Evolutionary conservation across 1,140 invertebrate genomes (phyloP).

Genomic region (Bombus waltoni): DNA sequence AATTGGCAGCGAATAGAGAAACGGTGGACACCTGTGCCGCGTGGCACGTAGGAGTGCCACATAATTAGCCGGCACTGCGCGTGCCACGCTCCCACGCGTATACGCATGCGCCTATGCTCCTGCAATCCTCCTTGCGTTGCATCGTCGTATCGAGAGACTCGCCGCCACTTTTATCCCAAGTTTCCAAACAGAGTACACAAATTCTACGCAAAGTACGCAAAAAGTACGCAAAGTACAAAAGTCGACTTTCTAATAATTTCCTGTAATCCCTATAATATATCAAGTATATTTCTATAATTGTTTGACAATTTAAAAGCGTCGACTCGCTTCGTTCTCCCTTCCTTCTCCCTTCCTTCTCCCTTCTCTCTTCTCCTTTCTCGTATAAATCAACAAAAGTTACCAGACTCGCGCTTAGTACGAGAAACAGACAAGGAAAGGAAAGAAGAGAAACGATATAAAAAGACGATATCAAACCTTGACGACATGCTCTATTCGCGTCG

Average conservation of each 20-base stretch:
- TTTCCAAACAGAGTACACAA: not conserved
- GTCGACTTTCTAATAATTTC: no score
- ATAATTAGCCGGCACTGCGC: constrained; percentile 68
- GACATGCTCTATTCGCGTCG: no score
- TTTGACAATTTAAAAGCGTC: no score
- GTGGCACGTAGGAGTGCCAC: constrained; percentile 65
- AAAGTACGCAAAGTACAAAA: no score
- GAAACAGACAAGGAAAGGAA: fast-evolving
- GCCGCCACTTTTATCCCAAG: not conserved
- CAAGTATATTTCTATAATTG: no score
- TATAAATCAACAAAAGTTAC: not conserved
- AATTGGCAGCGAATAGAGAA: constrained; percentile 64
- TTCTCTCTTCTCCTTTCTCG: no score
- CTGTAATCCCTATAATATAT: no score
- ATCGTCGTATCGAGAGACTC: not conserved
- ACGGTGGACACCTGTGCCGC: constrained; percentile 71
- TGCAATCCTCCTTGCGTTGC: not conserved
- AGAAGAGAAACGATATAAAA: not conserved
- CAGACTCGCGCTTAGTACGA: not conserved
- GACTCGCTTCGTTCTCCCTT: no score
- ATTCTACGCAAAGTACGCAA: no score
- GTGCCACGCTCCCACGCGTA: constrained; percentile 53
- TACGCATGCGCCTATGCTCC: not conserved
- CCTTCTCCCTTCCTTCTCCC: no score
- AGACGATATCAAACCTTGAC: not conserved